These are phyloP conservation scores for Caranx melampygus DNA, from an alignment of 2,113 vertebrate genomes.

Conservation along the genomic window DNA sequence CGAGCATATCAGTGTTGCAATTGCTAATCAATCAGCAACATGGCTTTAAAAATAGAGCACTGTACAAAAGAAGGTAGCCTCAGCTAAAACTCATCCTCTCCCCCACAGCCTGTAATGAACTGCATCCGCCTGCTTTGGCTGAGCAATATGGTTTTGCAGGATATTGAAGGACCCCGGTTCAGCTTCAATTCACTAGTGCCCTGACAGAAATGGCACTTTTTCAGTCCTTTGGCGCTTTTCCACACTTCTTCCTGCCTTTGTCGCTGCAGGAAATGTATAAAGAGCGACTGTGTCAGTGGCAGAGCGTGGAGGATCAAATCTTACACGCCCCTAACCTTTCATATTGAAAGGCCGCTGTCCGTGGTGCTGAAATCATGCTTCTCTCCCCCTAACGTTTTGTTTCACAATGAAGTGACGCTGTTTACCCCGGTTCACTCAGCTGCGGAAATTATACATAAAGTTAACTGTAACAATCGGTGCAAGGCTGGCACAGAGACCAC, in stretches of 20 bases:
- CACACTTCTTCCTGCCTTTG: conserved; percentile 5
- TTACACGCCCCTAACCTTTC: conserved; percentile 24
- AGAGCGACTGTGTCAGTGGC: conserved; percentile 20
- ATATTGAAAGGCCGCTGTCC: conserved; percentile 72
- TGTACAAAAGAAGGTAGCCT: conserved; percentile 16
- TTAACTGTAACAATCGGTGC: conserved; percentile 8
- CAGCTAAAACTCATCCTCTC: conserved; percentile 16
- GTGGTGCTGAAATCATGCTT: conserved; percentile 72
- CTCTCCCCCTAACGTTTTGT: background rate
- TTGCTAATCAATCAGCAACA: conserved; percentile 12
- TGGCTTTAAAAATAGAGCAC: background rate
- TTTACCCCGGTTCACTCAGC: background rate
- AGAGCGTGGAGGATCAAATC: conserved; percentile 28
- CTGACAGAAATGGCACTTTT: conserved; percentile 50
- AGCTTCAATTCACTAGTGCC: conserved; percentile 51
- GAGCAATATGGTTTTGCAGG: conserved; percentile 40
- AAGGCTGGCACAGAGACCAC: background rate
- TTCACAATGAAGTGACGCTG: conserved; percentile 11
- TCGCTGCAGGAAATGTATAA: conserved; percentile 14
- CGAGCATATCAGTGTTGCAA: background rate
- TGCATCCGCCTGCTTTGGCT: conserved; percentile 44
- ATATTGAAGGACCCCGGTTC: conserved; percentile 50
- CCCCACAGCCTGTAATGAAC: conserved; percentile 23
- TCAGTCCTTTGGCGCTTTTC: background rate
- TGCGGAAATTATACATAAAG: conserved; percentile 20